Base-by-base conservation (phyloP, 2,888 invertebrate species). In the Iphiclides podalirius region DNA sequence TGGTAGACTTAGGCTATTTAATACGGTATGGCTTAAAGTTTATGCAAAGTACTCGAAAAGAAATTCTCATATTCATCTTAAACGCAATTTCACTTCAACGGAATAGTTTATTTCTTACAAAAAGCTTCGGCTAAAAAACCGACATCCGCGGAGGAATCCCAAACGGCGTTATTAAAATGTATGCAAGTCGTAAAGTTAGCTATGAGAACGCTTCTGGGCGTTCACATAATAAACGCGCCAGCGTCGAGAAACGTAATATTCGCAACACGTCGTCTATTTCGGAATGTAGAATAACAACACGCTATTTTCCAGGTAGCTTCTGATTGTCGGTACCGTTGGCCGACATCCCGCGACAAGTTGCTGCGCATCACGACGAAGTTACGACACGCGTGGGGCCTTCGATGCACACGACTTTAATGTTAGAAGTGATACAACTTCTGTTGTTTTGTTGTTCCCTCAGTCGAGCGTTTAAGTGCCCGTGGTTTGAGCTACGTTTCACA, bases 311-410 rank as follows among this genome's bases (percentile, higher is more conserved):
- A 53, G 60, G 79, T 75, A 81, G 72, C 71, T 70, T 71, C 61
- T 72, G 72, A 79, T 77, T 74, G 72, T 61, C 59, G 55, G 69
- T 81, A 71, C 81, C 79, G 83, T 80, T 82, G 69, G 52, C 48
- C 56, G 63, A 58, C 61, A 63, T 70, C 68, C 63, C 63, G 64
- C 55, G 49, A 51, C 52, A 39, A 40, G 52, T 38, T 37, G 46
- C 39, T 23, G 35, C 31, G 45, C 48, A 43, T 46, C 37, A 42
- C 43, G 16, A 38, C 42, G n/a, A n/a, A n/a, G n/a, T 20, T 31
- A 16, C 28, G 39, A 50, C 47, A 38, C 41, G 41, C 41, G 38
- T 35, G 37, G 37, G 28, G 37, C 42, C 42, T 4, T 8, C 31
- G 17, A 20, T 20, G 38, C 38, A 44, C 49, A 50, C 44, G 49